These are phyloP conservation scores for Aromia moschata DNA, from an alignment of 2,888 invertebrate species.

Conservation along the genomic window DNA sequence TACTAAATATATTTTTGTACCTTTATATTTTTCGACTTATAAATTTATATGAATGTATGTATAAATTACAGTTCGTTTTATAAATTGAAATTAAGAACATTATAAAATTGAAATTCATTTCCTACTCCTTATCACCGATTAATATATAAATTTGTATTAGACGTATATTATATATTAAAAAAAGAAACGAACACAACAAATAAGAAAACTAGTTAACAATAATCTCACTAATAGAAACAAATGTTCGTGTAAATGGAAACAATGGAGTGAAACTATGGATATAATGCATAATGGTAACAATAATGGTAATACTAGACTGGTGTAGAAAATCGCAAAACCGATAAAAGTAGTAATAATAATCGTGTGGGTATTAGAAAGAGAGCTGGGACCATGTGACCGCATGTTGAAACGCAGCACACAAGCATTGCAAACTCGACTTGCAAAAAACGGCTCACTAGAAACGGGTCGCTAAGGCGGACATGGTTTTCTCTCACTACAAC, in stretches of 20 bases:
- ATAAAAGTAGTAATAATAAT: too few species aligned
- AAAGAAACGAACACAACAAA: conserved; percentile 46
- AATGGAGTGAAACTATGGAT: conserved; percentile 1
- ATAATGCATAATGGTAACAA: not conserved
- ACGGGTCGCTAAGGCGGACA: too few species aligned
- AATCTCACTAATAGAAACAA: conserved; percentile 27
- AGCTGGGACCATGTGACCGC: conserved; percentile 19
- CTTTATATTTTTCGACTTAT: conserved; percentile 51
- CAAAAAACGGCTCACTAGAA: too few species aligned
- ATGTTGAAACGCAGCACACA: conserved; percentile 2
- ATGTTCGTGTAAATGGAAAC: conserved; percentile 8
- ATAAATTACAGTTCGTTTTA: conserved; percentile 55
- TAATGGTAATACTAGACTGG: conserved; percentile 5
- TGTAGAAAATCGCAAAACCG: conserved; percentile 15
- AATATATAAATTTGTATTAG: conserved; percentile 37
- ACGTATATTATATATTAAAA: too few species aligned
- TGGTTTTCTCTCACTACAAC: too few species aligned
- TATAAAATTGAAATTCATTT: conserved; percentile 52
- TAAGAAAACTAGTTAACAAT: conserved; percentile 46
- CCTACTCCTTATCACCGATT: conserved; percentile 44
- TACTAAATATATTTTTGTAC: conserved; percentile 44
- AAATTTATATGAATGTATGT: conserved; percentile 53
- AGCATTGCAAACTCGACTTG: conserved; percentile 13
- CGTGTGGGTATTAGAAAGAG: conserved; percentile 12
- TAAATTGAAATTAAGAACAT: conserved; percentile 53